A percentile compares a stretch with the other conserved stretches of the same genome.
Evolutionary conservation across 1,140 invertebrate species (phyloP).

Genomic region (Thalassaphorura encarpata): DNA sequence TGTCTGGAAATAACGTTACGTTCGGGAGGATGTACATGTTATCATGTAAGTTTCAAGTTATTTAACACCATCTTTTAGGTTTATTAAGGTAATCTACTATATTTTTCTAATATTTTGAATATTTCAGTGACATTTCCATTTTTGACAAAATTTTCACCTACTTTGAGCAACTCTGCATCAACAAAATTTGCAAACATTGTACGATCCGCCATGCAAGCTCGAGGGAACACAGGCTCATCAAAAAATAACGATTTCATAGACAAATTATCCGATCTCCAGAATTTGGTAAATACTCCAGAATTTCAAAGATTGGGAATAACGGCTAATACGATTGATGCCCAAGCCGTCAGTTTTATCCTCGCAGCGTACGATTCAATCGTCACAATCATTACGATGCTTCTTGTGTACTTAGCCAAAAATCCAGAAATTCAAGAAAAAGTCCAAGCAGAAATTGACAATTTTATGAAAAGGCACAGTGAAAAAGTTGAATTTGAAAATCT

Average conservation of each 20-base stretch:
- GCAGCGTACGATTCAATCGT: conserved; percentile 10
- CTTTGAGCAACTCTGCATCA: conserved; percentile 16
- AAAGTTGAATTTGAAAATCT: conserved; percentile 5
- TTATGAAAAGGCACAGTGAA: conserved; percentile 35
- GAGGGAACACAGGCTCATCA: background rate
- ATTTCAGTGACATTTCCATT: conserved; percentile 22
- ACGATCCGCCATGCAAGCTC: background rate
- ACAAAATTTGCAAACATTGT: background rate
- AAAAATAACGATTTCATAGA: conserved; percentile 11
- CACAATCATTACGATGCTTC: conserved; percentile 4
- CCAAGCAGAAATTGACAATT: conserved; percentile 51
- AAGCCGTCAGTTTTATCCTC: conserved; percentile 17
- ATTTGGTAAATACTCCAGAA: conserved; percentile 16
- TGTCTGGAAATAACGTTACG: conserved; percentile 6
- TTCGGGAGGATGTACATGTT: background rate
- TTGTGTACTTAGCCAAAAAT: conserved; percentile 52
- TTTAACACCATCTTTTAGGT: background rate
- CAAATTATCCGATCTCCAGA: conserved; percentile 3
- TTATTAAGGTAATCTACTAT: conserved; percentile 4
- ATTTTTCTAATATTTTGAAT: conserved; percentile 3
- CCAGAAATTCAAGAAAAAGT: conserved; percentile 58
- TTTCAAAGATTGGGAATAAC: conserved; percentile 12
- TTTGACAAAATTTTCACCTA: conserved; percentile 3
- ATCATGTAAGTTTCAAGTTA: background rate
- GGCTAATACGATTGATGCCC: conserved; percentile 9